Base-by-base conservation (phyloP, 2,113 vertebrate genomes). In the Rutilus rutilus region DNA sequence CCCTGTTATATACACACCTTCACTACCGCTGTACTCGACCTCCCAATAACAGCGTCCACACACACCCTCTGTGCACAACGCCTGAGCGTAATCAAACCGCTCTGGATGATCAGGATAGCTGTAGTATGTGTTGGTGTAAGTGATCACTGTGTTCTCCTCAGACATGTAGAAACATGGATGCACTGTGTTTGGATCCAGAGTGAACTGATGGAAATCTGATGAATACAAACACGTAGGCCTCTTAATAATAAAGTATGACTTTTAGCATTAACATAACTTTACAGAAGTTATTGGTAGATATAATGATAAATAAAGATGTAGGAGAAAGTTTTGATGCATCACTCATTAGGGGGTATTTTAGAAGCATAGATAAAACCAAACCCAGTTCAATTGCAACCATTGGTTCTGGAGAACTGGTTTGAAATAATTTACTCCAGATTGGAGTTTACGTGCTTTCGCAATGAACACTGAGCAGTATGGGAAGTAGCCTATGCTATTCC, bases 41-140 rank as follows among this genome's bases (percentile, higher is more conserved):
- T 79, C 54, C 77, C 77, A 79, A 54, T 79, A 79, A 23, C 67
- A 71, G 67, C 67, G 7, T 39, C 67, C 67, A 3, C 17, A 21
- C 67, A 73, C 67, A 21, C 67, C 21, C 67, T 73, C 17, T 73
- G 17, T 19, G 19, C 74, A n/a, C n/a, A 77, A 30, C 6, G 6
- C 45, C 45, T 27, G 59, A 5, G 45, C 50, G 2, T 11, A 17
- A 10, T 54, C 12, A 54, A 77, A 77, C 2, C 47, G 25, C 12
- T 77, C 47, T 21, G 75, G 75, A 33, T 77, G 75, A 77, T 33
- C 0, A 33, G 25, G 25, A 21, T 71, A 77, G 8, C 0, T 10
- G 14, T 77, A 23, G n/a, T 19, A 4, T 54, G 25, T 54, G 11
- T 54, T 5, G 2, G 74, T 54, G 14, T 52, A 27, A 54, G 25